Evolutionary conservation across 2,888 invertebrate genomes (phyloP), one percentile per base, ranked within the genome.

Genomic region (Caenorhabditis zanzibari): DNA sequence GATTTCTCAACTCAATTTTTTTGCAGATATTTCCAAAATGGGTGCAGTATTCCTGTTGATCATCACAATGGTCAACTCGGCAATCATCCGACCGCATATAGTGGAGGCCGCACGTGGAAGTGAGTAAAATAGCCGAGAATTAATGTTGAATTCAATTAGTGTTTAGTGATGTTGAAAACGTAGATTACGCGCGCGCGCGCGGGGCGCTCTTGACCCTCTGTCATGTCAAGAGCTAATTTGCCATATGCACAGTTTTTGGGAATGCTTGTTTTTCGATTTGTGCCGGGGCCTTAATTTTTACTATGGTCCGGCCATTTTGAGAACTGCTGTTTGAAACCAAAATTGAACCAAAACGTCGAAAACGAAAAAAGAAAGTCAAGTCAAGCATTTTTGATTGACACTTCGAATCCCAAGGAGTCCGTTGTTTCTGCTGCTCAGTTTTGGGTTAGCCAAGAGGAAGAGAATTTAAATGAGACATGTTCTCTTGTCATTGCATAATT

Each of bases 191-290:
- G 72, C 74, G 68, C 59, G 63, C 83, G 80, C 86, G 85, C 85
- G 86, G 72, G 69, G 68, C 59, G 63, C 83, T 82, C 86, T 86
- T 86, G 86, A 86, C 86, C 86, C 82, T 26, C 58, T 58, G 49
- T 63, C 76, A 81, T 86, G 86, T 84, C 85, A 86, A 86, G 86
- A 56, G 84, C 84, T 82, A 85, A 86, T 86, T 86, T 85, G 85
- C 81, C 84, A 84, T 84, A 84, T 84, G 84, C 68, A 81, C 73
- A 74, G 68, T 81, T 81, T 74, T 81, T 54, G 47, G 35, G 12
- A 19, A 16, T 26, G 58, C 22, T 61, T 73, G 73, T 73, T 73
- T 68, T 81, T 54, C 56, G 32, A 24, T n/a, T 19, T 52, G 44
- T n/a, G 19, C 10, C 47, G n/a, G n/a, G n/a, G 24, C 26, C 9